These are phyloP conservation scores for Liolophura sinensis DNA, from an alignment of 1,140 invertebrate genomes.

Conservation along the genomic window DNA sequence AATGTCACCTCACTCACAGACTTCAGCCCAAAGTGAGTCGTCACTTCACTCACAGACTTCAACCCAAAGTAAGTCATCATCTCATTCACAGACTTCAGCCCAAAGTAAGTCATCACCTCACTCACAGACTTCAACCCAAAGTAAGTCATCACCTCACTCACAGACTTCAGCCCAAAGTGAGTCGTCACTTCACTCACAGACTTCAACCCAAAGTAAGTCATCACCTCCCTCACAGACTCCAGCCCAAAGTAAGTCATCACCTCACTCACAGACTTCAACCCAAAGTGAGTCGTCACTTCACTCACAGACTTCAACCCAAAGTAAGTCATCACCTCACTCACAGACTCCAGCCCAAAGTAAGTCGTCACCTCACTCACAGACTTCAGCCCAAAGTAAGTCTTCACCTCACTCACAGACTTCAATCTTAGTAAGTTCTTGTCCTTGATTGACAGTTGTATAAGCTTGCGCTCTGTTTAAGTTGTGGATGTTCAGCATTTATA, in stretches of 20 bases:
- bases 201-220: too few species aligned
- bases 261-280: slow-evolving; percentile 50
- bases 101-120: too few species aligned
- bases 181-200: slow-evolving; percentile 36
- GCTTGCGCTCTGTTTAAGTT: too few species aligned
- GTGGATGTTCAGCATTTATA: too few species aligned
- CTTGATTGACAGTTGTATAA: too few species aligned
- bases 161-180: slow-evolving; percentile 58
- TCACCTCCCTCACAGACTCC: slow-evolving; percentile 35
- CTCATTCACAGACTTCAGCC: slow-evolving; percentile 50
- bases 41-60: slow-evolving; percentile 41
- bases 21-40: too few species aligned
- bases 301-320: slow-evolving; percentile 56
- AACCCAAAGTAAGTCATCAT: too few species aligned
- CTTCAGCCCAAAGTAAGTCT: too few species aligned
- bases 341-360: slow-evolving; percentile 49
- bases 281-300: too few species aligned
- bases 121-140: slow-evolving; percentile 56
- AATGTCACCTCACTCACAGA: slow-evolving; percentile 39
- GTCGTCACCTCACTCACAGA: too few species aligned
- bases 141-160: slow-evolving; percentile 25
- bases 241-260: slow-evolving; percentile 53
- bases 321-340: slow-evolving; percentile 25
- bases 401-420: too few species aligned
- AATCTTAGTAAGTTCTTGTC: too few species aligned